Evolutionary conservation across 1,140 invertebrate species (phyloP).

Genomic region (Drosophila punjabiensis): DNA sequence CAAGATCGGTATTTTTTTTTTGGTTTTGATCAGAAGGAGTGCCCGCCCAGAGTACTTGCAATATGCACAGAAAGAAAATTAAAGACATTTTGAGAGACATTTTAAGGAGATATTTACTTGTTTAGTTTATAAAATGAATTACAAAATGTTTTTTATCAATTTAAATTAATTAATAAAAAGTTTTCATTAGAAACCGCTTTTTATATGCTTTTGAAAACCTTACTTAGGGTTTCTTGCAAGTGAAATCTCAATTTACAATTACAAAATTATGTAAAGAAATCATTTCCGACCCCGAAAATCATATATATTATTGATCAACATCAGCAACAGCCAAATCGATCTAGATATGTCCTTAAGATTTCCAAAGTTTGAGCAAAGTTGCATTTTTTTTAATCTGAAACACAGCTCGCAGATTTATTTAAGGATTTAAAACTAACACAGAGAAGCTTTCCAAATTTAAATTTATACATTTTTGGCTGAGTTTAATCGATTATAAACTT

Average conservation of each 20-base stretch:
- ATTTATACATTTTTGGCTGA: not conserved
- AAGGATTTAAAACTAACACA: too few relatives aligned
- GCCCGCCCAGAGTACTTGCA: conserved; percentile 22
- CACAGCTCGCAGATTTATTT: too few relatives aligned
- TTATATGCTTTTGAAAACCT: too few relatives aligned
- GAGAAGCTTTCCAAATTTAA: not conserved
- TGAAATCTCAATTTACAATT: too few relatives aligned
- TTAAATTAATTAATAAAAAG: not conserved
- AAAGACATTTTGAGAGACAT: not conserved
- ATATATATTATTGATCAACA: too few relatives aligned
- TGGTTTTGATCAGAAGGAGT: conserved; percentile 49
- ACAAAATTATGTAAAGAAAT: too few relatives aligned
- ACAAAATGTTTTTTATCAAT: not conserved
- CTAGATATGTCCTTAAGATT: too few relatives aligned
- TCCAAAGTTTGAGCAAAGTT: too few relatives aligned
- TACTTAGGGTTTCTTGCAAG: not conserved
- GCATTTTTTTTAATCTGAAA: not conserved
- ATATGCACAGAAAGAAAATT: not conserved
- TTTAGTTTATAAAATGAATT: not conserved
- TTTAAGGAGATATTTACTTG: fast-evolving
- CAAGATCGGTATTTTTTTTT: conserved; percentile 33
- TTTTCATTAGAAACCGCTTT: not conserved
- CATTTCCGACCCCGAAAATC: too few relatives aligned
- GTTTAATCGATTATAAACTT: not conserved
- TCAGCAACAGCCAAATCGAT: too few relatives aligned